Percentiles rank a stretch among this genome's conserved stretches.
These are phyloP conservation scores for Schizothorax lantsangensis DNA, from an alignment of 2,797 vertebrate genomes.

Conservation along the genomic window DNA sequence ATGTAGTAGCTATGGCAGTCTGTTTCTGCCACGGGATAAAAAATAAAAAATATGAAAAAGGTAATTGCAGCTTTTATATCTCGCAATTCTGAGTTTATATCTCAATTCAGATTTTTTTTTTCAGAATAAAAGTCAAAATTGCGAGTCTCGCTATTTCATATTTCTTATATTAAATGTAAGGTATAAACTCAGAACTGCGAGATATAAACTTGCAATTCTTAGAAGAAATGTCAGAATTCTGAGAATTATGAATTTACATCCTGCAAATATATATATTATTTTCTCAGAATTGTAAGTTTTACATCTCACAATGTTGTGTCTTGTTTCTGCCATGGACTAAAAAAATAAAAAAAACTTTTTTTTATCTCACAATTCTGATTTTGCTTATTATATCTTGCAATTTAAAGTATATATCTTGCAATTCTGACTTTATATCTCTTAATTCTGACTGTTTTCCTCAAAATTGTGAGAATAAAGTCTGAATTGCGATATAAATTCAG, in stretches of 20 bases:
- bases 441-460: too few species aligned
- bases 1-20: neutral
- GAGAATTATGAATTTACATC: neutral
- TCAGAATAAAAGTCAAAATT: neutral
- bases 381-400: neutral
- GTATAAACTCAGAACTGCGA: neutral
- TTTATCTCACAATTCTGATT: too few species aligned
- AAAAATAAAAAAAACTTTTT: neutral
- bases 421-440: neutral
- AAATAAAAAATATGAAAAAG: neutral
- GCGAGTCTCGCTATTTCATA: neutral
- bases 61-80: neutral
- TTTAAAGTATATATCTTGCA: neutral
- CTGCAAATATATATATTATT: fast-evolving
- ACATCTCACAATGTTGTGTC: neutral
- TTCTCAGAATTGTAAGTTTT: neutral
- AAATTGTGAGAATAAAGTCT: too few species aligned
- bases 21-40: neutral
- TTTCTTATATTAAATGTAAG: neutral
- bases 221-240: neutral
- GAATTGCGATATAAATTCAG: too few species aligned
- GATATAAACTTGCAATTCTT: neutral
- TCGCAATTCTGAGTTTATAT: neutral
- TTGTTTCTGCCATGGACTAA: neutral
- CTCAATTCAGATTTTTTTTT: neutral